Conservation (phyloP, 2,113 vertebrate genomes). For the Tautogolabrus adspersus region DNA sequence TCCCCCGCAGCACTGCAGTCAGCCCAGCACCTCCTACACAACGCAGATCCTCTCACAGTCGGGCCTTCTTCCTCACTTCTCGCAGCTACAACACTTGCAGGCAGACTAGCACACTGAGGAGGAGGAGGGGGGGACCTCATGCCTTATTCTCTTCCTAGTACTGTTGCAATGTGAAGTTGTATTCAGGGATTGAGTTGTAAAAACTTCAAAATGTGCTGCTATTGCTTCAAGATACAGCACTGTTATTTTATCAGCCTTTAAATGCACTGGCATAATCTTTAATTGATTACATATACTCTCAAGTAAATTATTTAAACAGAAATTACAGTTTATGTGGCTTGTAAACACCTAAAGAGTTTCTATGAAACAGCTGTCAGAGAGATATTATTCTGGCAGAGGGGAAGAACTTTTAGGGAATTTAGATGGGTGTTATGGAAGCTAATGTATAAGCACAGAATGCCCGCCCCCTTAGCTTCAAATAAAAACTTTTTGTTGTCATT, state of each 20-base stretch:
- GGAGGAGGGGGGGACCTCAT: conserved; percentile 49
- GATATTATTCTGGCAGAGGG: no score
- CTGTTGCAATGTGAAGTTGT: conserved; percentile 30
- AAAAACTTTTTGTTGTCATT: no score
- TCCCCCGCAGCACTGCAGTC: conserved; percentile 73
- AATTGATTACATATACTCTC: neutral
- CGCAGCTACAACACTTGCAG: conserved; percentile 53
- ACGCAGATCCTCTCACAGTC: conserved; percentile 74
- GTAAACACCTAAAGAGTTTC: no score
- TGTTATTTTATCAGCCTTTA: neutral
- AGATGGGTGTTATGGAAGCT: no score
- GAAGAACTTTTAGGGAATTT: no score
- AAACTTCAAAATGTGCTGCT: conserved; percentile 2
- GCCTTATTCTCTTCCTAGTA: conserved; percentile 42
- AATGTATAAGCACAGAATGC: no score
- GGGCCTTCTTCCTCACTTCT: conserved; percentile 47
- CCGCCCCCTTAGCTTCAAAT: no score
- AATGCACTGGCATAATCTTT: neutral
- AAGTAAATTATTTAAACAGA: no score
- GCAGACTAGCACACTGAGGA: conserved; percentile 55
- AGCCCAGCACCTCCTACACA: conserved; percentile 79
- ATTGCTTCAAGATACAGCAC: neutral
- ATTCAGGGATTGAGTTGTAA: conserved; percentile 30
- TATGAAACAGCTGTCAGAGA: no score
- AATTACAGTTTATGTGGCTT: no score